Percentiles rank a stretch among this genome's conserved stretches.
Evolutionary conservation across 1,140 invertebrate species (phyloP).

Genomic region (Semibalanus balanoides): DNA sequence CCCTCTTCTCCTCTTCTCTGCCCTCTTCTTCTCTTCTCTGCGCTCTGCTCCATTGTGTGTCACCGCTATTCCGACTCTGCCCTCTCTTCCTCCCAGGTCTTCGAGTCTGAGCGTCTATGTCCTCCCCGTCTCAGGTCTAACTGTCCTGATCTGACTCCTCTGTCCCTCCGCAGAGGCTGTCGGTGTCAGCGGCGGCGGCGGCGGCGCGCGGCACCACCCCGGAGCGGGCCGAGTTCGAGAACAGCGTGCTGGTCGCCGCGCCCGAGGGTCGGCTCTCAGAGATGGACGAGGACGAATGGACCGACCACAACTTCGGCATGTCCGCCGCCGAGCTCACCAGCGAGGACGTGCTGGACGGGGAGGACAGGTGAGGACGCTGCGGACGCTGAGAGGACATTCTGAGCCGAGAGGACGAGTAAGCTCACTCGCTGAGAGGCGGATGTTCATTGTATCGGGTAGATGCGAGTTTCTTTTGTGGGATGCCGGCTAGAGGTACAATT

Average conservation of each 20-base stretch:
- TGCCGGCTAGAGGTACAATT: too few species aligned
- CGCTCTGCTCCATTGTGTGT: too few species aligned
- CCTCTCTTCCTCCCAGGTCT: too few species aligned
- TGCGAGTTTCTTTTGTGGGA: too few species aligned
- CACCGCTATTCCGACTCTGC: too few species aligned
- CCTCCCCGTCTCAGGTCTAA: not conserved
- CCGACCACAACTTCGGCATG: constrained; percentile 72
- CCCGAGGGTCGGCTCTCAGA: constrained; percentile 25
- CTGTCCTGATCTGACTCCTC: not conserved
- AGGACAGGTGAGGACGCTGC: not conserved
- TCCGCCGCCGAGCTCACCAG: constrained; percentile 50
- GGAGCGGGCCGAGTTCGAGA: constrained; percentile 67
- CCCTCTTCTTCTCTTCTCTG: too few species aligned
- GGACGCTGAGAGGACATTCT: too few species aligned
- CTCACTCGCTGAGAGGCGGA: too few species aligned
- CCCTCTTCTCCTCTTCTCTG: too few species aligned
- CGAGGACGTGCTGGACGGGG: constrained; percentile 45
- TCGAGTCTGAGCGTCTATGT: too few species aligned
- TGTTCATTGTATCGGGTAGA: too few species aligned
- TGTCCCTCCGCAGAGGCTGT: constrained; percentile 32
- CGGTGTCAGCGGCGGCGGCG: constrained; percentile 26
- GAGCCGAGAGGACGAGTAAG: too few species aligned
- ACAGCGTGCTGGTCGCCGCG: constrained; percentile 39
- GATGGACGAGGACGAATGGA: constrained; percentile 79
- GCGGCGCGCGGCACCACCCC: constrained; percentile 42